Percentiles rank a stretch among this genome's conserved stretches.
phyloP scores from a whole-genome alignment of 2,113 vertebrate species.

The Erpornis zantholeuca region DNA sequence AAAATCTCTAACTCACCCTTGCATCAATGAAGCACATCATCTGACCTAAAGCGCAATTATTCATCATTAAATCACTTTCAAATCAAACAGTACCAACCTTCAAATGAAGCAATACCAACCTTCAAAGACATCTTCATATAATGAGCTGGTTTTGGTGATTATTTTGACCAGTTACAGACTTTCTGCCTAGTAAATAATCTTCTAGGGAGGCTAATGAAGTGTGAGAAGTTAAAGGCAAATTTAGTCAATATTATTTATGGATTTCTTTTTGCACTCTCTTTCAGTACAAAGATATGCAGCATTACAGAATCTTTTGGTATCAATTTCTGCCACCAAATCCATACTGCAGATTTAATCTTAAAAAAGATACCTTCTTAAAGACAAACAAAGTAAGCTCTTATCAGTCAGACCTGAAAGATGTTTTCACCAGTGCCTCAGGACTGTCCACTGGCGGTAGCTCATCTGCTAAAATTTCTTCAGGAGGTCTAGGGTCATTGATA shows the following conservation, averaged over 20 bases:
- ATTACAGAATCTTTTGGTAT: not conserved
- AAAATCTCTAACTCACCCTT: not conserved
- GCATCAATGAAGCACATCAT: not conserved
- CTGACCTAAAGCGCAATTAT: not conserved
- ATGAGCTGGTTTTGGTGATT: not conserved
- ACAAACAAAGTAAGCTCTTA: not conserved
- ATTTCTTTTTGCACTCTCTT: not conserved
- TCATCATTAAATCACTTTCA: not conserved
- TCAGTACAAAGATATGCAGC: not conserved
- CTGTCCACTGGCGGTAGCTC: conserved; percentile 83
- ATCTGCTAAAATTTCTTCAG: conserved; percentile 91
- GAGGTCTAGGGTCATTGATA: conserved; percentile 79
- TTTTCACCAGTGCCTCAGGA: conserved; percentile 88
- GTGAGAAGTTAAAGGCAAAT: not conserved
- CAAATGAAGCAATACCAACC: not conserved
- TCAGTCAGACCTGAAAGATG: conserved; percentile 89
- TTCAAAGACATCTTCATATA: not conserved
- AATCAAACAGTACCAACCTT: not conserved
- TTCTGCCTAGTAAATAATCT: not conserved
- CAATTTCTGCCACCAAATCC: not conserved
- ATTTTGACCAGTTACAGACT: not conserved
- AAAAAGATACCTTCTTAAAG: not conserved
- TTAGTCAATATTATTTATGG: not conserved
- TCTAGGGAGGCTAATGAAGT: not conserved
- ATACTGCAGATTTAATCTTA: not conserved